Conservation (phyloP, 2,888 invertebrate genomes). For the Mesodorylaimus sp. region DNA sequence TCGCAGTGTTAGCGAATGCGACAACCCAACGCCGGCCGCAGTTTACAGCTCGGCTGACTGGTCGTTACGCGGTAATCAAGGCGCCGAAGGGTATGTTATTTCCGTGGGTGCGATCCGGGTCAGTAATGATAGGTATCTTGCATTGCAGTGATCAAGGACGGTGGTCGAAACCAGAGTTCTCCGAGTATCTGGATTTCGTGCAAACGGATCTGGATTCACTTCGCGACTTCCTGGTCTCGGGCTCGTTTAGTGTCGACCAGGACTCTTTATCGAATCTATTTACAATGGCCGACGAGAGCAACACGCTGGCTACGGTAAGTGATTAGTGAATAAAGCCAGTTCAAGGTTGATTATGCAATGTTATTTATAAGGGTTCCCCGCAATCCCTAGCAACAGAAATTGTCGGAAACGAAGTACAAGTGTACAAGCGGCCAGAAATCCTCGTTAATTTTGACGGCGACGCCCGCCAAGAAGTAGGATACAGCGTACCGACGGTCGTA, state of each 20-base stretch:
- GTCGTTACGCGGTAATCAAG: too few species aligned
- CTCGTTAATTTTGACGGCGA: too few species aligned
- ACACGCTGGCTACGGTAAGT: neutral
- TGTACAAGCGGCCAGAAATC: neutral
- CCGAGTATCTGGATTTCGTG: constrained; percentile 23
- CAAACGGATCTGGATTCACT: constrained; percentile 27
- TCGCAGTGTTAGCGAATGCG: too few species aligned
- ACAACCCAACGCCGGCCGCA: too few species aligned
- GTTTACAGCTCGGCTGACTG: too few species aligned
- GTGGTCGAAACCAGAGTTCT: neutral
- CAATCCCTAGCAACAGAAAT: neutral
- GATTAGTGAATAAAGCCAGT: neutral
- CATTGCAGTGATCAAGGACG: too few species aligned
- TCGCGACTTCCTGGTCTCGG: constrained; percentile 20
- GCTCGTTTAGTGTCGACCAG: neutral
- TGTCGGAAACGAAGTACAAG: neutral
- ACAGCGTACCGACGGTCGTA: too few species aligned
- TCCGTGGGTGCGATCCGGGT: too few species aligned
- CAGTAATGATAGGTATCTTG: too few species aligned
- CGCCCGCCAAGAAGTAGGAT: too few species aligned
- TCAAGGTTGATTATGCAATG: neutral
- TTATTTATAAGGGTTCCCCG: too few species aligned
- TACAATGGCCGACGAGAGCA: neutral
- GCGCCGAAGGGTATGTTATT: too few species aligned
- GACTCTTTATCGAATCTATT: neutral